These are phyloP conservation scores for Ianthella basta DNA, from an alignment of 37 sponge, comb jelly and placozoan species.

Conservation along the genomic window DNA sequence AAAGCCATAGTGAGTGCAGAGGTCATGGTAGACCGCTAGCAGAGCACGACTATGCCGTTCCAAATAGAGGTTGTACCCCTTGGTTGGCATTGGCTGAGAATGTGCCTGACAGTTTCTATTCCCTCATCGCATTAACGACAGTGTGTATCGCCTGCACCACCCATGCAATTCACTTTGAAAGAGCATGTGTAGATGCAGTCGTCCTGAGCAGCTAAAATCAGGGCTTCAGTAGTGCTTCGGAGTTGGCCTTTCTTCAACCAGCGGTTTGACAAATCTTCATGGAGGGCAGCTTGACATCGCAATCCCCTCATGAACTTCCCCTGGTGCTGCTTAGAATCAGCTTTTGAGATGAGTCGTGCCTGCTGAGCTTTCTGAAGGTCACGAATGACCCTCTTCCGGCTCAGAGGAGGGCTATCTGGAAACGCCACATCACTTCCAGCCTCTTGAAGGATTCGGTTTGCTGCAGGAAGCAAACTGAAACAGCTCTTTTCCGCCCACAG, in stretches of 20 bases:
- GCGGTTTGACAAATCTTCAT: no score
- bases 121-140: background rate
- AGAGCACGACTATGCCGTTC: constrained; percentile 20
- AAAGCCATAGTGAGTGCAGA: background rate
- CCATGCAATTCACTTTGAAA: background rate
- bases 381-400: background rate
- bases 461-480: background rate
- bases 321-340: background rate
- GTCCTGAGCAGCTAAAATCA: constrained; percentile 41
- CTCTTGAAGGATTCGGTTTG: background rate
- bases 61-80: background rate
- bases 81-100: background rate
- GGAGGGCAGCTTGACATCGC: no score
- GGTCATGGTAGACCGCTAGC: background rate
- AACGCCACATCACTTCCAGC: no score
- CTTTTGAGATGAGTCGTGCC: background rate
- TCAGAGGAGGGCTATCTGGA: no score
- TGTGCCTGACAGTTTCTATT: background rate
- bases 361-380: background rate
- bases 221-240: background rate
- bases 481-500: background rate
- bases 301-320: background rate
- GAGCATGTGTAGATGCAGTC: constrained; percentile 14
- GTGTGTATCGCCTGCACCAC: background rate
- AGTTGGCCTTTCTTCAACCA: background rate